These are phyloP conservation scores for Melospiza georgiana DNA, from an alignment of 2,113 vertebrate species.

Conservation along the genomic window DNA sequence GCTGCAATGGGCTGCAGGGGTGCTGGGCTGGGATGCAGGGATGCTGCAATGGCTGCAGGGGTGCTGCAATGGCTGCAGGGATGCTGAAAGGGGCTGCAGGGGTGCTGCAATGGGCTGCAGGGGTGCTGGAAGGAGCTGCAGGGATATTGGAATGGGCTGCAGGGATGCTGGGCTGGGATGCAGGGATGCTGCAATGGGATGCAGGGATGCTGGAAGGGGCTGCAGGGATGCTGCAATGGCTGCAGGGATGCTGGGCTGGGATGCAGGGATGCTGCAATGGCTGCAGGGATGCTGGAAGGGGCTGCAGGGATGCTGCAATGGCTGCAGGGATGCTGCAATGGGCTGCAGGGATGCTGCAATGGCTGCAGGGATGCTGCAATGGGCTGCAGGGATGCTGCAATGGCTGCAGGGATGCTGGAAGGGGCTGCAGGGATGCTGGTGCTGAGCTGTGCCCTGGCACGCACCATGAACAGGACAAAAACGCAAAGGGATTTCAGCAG, in stretches of 20 bases:
- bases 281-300: neutral
- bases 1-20: too few species aligned
- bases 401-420: too few species aligned
- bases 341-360: too few species aligned
- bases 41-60: too few species aligned
- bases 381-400: neutral
- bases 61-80: too few species aligned
- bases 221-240: neutral
- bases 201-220: neutral
- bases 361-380: neutral
- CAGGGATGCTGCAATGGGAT: neutral
- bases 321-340: neutral
- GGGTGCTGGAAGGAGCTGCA: neutral
- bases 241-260: neutral
- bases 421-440: neutral
- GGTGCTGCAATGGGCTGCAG: too few species aligned
- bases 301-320: neutral
- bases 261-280: too few species aligned
- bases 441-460: neutral
- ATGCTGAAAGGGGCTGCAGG: too few species aligned
- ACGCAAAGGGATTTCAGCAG: neutral
- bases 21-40: too few species aligned
- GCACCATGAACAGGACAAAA: neutral
- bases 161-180: neutral
- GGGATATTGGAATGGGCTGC: too few species aligned